Conservation (phyloP, 2,797 vertebrate species). For the Megalops cyprinoides region DNA sequence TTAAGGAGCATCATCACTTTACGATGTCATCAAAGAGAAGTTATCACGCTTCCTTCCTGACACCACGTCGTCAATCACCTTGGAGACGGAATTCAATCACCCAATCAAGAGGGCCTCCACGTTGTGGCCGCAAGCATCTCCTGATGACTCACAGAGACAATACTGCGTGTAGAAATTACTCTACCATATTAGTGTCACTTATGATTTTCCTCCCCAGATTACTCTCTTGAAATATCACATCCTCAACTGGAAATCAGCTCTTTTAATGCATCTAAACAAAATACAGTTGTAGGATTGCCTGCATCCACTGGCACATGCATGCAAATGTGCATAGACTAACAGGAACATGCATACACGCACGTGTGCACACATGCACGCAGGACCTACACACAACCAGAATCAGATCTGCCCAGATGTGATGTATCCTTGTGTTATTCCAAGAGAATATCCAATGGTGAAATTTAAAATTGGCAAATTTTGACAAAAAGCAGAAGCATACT, state of each 20-base stretch:
- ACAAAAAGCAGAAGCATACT: too few relatives aligned
- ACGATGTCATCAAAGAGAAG: neutral
- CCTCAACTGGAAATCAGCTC: neutral
- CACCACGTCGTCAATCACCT: conserved; percentile 7
- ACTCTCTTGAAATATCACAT: neutral
- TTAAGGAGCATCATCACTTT: neutral
- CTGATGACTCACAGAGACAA: neutral
- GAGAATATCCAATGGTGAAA: too few relatives aligned
- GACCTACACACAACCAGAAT: too few relatives aligned
- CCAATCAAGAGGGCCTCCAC: neutral
- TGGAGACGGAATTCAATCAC: conserved; percentile 24
- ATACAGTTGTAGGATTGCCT: conserved; percentile 6
- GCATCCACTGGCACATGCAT: neutral
- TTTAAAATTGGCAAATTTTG: too few relatives aligned
- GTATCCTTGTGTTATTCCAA: too few relatives aligned
- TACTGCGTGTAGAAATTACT: neutral
- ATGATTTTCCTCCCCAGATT: neutral
- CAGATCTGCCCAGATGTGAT: too few relatives aligned
- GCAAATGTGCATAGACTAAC: neutral
- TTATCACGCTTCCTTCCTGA: neutral
- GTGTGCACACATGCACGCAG: too few relatives aligned
- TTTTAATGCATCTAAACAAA: neutral
- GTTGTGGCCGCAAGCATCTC: neutral
- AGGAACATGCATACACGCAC: neutral
- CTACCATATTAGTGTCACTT: neutral